These are phyloP conservation scores for Polia nebulosa DNA, from an alignment of 2,888 invertebrate species.

Conservation along the genomic window DNA sequence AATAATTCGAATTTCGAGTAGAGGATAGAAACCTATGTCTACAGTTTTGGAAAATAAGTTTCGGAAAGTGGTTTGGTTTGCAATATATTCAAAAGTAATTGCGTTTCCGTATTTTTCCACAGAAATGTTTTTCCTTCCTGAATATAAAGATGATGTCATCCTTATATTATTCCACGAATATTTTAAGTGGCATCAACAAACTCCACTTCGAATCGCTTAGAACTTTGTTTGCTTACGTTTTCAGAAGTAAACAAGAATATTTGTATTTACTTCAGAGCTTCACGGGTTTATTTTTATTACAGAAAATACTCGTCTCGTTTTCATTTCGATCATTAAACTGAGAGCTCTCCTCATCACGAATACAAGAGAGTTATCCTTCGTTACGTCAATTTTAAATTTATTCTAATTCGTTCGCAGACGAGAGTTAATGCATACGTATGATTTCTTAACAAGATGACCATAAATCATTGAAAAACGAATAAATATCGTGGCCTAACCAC, in stretches of 20 bases:
- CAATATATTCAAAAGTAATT: slow-evolving; percentile 1
- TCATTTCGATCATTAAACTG: slow-evolving; percentile 26
- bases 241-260: slow-evolving; percentile 39
- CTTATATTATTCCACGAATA: slow-evolving; percentile 41
- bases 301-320: slow-evolving; percentile 19
- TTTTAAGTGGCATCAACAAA: slow-evolving; percentile 49
- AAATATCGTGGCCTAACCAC: slow-evolving; percentile 49
- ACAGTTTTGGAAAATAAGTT: slow-evolving; percentile 12
- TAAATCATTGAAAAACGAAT: slow-evolving; percentile 62
- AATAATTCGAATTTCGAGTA: slow-evolving; percentile 7
- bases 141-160: slow-evolving; percentile 43
- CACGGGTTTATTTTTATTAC: slow-evolving; percentile 27
- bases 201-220: slow-evolving; percentile 34
- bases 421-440: slow-evolving; percentile 19
- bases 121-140: slow-evolving; percentile 13
- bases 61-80: slow-evolving; percentile 3
- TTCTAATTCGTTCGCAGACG: slow-evolving; percentile 33
- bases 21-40: neutral
- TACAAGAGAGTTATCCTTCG: neutral
- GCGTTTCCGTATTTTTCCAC: slow-evolving; percentile 1
- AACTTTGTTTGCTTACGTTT: slow-evolving; percentile 43
- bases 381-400: slow-evolving; percentile 44
- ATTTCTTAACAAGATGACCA: slow-evolving; percentile 54
- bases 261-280: slow-evolving; percentile 28
- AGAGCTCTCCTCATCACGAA: neutral